phyloP scores from a whole-genome alignment of 2,113 vertebrate genomes.

The Xiphias gladius region DNA sequence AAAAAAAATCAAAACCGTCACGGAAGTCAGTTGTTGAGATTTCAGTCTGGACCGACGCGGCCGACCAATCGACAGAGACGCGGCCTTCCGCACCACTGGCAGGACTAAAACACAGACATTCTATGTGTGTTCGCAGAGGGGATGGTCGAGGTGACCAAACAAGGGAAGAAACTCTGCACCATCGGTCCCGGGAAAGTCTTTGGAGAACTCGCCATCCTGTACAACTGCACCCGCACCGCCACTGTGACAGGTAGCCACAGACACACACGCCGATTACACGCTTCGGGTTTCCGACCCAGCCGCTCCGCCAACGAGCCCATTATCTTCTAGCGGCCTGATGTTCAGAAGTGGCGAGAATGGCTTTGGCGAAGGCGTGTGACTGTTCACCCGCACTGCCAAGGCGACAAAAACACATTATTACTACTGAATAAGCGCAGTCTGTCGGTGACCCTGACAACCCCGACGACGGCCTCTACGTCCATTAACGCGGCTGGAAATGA shows the following conservation, averaged over 20 bases:
- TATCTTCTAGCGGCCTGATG: not conserved
- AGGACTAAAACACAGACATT: too few species aligned
- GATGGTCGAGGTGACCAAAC: conserved; percentile 81
- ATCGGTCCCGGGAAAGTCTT: conserved; percentile 82
- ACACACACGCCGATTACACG: conserved; percentile 14
- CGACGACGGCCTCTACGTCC: not conserved
- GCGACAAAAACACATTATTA: not conserved
- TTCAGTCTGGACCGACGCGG: too few species aligned
- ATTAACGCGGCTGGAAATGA: not conserved
- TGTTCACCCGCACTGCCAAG: not conserved
- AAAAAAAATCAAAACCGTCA: too few species aligned
- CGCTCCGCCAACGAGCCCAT: too few species aligned
- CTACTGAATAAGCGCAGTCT: not conserved
- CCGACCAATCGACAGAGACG: too few species aligned
- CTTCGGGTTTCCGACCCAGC: not conserved
- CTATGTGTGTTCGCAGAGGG: conserved; percentile 76
- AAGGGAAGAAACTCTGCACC: conserved; percentile 76
- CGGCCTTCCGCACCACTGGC: too few species aligned
- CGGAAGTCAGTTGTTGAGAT: too few species aligned
- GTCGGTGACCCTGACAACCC: not conserved
- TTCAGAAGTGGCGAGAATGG: not conserved
- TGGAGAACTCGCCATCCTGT: conserved; percentile 84
- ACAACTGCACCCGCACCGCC: conserved; percentile 86
- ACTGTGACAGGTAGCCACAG: conserved; percentile 79
- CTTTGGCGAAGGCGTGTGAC: not conserved